A percentile compares a stretch with the other conserved stretches of the same genome.
phyloP scores from a whole-genome alignment of 1,140 invertebrate genomes.

The Brachionus koreanus region DNA sequence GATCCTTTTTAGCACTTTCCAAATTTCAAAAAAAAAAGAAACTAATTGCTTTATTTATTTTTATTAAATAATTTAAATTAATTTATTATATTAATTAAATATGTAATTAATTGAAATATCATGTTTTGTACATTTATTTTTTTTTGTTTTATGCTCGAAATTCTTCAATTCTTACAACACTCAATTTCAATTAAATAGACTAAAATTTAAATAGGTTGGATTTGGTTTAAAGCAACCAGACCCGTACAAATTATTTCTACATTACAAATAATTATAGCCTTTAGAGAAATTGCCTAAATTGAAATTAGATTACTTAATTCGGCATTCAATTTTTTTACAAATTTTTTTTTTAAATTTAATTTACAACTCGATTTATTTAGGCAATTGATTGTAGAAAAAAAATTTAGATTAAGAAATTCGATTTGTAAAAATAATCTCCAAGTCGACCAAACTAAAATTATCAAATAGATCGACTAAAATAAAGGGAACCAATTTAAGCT shows the following conservation, averaged over 20 bases:
- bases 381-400: slow-evolving; percentile 30
- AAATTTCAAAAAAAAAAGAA: background rate
- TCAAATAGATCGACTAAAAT: background rate
- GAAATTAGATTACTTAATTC: background rate
- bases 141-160: background rate
- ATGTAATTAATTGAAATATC: slow-evolving; percentile 24
- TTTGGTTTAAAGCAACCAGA: background rate
- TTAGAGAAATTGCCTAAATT: background rate
- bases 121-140: background rate
- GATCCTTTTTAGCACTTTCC: too few relatives aligned
- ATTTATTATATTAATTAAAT: slow-evolving; percentile 5
- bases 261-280: background rate
- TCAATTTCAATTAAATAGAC: slow-evolving; percentile 23
- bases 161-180: slow-evolving; percentile 8
- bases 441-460: background rate
- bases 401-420: slow-evolving; percentile 31
- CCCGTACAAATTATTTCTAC: background rate
- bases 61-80: slow-evolving; percentile 27
- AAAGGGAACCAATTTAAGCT: background rate
- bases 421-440: background rate
- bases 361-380: slow-evolving; percentile 41
- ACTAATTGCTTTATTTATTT: background rate
- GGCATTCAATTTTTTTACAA: background rate
- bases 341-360: slow-evolving; percentile 10
- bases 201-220: background rate